A percentile compares a stretch with the other conserved stretches of the same genome.
Conservation (phyloP, 1,140 invertebrate genomes). For the Anastatus disparis region DNA sequence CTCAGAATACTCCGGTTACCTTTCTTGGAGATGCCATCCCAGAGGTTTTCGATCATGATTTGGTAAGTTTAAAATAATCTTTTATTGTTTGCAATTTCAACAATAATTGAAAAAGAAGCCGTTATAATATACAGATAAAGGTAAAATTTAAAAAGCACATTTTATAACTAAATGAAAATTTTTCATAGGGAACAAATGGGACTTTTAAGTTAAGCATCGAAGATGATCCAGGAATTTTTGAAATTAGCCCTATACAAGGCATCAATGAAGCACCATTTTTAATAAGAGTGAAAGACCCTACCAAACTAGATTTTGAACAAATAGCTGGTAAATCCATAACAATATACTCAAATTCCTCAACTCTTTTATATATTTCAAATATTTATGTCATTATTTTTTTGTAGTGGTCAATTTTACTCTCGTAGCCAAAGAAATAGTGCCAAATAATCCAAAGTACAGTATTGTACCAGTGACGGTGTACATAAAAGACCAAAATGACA, state of each 20-base stretch:
- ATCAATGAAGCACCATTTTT: slow-evolving; percentile 94
- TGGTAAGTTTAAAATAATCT: slow-evolving; percentile 74
- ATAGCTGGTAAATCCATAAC: slow-evolving; percentile 64
- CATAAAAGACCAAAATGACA: slow-evolving; percentile 93
- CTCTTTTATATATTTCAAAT: slow-evolving; percentile 17
- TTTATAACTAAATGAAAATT: too few species aligned
- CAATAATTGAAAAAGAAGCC: too few species aligned
- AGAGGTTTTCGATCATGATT: slow-evolving; percentile 92
- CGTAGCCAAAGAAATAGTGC: slow-evolving; percentile 84
- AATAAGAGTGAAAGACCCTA: slow-evolving; percentile 87
- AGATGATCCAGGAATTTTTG: slow-evolving; percentile 85
- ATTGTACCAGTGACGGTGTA: slow-evolving; percentile 85
- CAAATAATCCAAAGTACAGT: slow-evolving; percentile 78
- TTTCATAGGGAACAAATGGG: slow-evolving; percentile 86
- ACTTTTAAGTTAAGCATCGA: slow-evolving; percentile 87
- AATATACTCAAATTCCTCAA: slow-evolving; percentile 13
- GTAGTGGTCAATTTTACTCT: slow-evolving; percentile 85
- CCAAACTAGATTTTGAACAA: slow-evolving; percentile 87
- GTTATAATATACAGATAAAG: too few species aligned
- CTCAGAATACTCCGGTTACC: slow-evolving; percentile 87
- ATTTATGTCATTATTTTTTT: slow-evolving; percentile 46
- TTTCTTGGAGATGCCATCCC: slow-evolving; percentile 84
- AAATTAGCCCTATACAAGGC: slow-evolving; percentile 86
- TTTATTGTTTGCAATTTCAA: too few species aligned
- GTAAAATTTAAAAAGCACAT: too few species aligned